These are phyloP conservation scores for Cylloceria caligata DNA, from an alignment of 2,888 invertebrate species.

Conservation along the genomic window DNA sequence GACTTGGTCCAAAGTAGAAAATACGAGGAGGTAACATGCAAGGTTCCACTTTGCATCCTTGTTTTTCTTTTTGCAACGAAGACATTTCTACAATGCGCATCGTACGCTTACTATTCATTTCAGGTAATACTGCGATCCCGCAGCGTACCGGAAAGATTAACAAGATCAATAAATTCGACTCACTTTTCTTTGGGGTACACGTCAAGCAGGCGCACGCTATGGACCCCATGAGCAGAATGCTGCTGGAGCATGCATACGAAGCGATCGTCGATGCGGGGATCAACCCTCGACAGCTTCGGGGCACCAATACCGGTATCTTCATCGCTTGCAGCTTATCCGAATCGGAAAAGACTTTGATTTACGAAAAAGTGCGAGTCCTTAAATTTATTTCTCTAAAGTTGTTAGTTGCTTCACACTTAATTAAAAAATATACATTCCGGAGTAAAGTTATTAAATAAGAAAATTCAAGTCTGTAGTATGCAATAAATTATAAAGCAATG, in stretches of 20 bases:
- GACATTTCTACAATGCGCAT: not conserved
- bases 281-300: constrained; percentile 89
- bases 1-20: too few relatives aligned
- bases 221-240: constrained; percentile 87
- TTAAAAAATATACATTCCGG: not conserved
- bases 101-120: constrained; percentile 35
- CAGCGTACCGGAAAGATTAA: constrained; percentile 90
- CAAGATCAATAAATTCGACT: constrained; percentile 89
- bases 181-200: constrained; percentile 86
- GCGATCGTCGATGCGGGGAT: constrained; percentile 85
- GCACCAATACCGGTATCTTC: constrained; percentile 90
- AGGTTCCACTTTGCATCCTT: too few relatives aligned
- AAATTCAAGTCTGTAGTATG: too few relatives aligned
- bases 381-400: not conserved
- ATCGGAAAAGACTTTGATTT: constrained; percentile 90
- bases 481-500: too few relatives aligned
- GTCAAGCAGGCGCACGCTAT: constrained; percentile 86
- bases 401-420: not conserved
- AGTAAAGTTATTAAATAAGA: not conserved
- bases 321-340: constrained; percentile 91
- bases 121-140: constrained; percentile 89
- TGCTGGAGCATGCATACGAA: constrained; percentile 88
- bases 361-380: constrained; percentile 88
- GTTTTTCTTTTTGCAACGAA: too few relatives aligned
- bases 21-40: too few relatives aligned